Conservation (phyloP, 2,113 vertebrate genomes). For the Nothobranchius kuhntae region DNA sequence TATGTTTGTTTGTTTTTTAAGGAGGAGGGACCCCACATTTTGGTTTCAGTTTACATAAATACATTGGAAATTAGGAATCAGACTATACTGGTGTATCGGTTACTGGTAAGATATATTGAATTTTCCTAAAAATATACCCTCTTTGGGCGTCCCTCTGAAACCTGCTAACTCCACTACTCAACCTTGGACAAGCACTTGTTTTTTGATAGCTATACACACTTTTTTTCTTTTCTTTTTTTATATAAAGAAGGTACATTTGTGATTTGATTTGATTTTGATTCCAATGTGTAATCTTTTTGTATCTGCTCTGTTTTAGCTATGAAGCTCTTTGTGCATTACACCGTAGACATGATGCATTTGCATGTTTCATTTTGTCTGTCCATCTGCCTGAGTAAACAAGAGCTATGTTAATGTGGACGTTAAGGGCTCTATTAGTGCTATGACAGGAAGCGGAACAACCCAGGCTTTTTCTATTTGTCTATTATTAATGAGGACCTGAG, state of each 20-base stretch:
- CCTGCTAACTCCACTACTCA: too few species aligned
- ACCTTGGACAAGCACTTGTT: too few species aligned
- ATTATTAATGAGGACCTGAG: conserved; percentile 77
- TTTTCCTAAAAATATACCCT: too few species aligned
- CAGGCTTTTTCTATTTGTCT: conserved; percentile 69
- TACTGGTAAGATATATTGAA: too few species aligned
- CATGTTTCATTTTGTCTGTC: conserved; percentile 29
- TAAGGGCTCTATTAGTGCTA: conserved; percentile 72
- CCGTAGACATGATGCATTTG: conserved; percentile 25
- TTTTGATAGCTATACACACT: too few species aligned
- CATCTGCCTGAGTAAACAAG: conserved; percentile 62
- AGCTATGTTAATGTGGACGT: conserved; percentile 67
- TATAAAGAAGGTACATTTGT: not conserved
- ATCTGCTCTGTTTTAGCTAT: conserved; percentile 2
- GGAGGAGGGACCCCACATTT: too few species aligned
- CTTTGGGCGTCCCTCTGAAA: too few species aligned
- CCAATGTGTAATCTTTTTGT: not conserved
- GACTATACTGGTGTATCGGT: too few species aligned
- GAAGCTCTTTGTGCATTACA: conserved; percentile 11
- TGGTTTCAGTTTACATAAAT: too few species aligned
- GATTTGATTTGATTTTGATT: not conserved
- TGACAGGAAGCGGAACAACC: conserved; percentile 74
- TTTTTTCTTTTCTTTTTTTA: too few species aligned
- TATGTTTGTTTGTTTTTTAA: too few species aligned
- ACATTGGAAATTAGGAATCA: too few species aligned